Conservation (phyloP, 2,888 invertebrate genomes). For the Tiliacea aurago region DNA sequence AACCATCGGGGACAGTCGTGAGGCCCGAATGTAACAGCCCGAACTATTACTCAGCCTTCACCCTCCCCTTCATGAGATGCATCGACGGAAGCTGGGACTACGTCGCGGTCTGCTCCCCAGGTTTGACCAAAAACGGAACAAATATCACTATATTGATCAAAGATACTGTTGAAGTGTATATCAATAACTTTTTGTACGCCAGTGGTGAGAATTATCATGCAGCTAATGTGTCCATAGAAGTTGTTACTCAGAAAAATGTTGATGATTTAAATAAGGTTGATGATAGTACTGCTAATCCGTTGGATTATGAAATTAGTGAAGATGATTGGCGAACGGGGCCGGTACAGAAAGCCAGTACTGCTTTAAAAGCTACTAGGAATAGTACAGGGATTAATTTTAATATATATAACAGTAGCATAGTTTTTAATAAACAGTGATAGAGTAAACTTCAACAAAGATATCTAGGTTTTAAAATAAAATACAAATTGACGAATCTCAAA, state of each 20-base stretch:
- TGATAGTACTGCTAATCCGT: constrained; percentile 45
- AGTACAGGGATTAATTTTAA: constrained; percentile 60
- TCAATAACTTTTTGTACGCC: constrained; percentile 55
- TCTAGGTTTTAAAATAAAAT: constrained; percentile 50
- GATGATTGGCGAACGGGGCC: constrained; percentile 73
- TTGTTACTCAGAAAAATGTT: constrained; percentile 1
- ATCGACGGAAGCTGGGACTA: constrained; percentile 76
- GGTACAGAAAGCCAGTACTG: background rate
- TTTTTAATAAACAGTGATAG: constrained; percentile 57
- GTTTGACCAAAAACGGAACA: constrained; percentile 76
- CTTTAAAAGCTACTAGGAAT: constrained; percentile 11
- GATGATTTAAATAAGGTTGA: constrained; percentile 28
- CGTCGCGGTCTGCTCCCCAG: constrained; percentile 75
- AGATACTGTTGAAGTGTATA: constrained; percentile 72
- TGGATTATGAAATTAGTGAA: constrained; percentile 70
- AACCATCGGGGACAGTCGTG: constrained; percentile 73
- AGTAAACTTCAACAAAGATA: constrained; percentile 27
- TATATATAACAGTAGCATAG: constrained; percentile 70
- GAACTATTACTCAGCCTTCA: constrained; percentile 74
- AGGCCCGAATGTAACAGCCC: constrained; percentile 72
- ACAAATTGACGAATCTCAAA: background rate
- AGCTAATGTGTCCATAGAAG: constrained; percentile 18
- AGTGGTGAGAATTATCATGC: constrained; percentile 11
- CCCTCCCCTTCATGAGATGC: constrained; percentile 73
- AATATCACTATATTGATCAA: constrained; percentile 77